Conservation (phyloP, 2,797 vertebrate species). For the Coracias cyanogaster region DNA sequence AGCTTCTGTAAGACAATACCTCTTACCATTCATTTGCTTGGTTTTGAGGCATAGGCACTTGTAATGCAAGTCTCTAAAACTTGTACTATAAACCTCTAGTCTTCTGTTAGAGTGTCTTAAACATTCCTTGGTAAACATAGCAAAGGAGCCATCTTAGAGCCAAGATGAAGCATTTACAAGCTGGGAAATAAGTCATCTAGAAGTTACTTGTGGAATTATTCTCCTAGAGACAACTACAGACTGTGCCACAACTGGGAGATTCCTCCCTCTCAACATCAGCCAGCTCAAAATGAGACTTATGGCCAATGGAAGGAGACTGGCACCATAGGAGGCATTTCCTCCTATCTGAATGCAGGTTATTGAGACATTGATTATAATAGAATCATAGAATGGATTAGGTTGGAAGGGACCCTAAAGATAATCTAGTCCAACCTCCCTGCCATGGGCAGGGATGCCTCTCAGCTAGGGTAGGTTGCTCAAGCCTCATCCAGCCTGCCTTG, state of each 20-base stretch:
- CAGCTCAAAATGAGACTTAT: neutral
- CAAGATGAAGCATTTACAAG: neutral
- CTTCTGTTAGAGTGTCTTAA: neutral
- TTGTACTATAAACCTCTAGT: neutral
- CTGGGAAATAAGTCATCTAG: neutral
- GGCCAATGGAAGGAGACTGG: neutral
- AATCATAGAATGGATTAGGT: too few relatives aligned
- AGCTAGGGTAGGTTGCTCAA: too few relatives aligned
- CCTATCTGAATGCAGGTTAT: neutral
- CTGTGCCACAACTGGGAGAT: neutral
- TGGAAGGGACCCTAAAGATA: too few relatives aligned
- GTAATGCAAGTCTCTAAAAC: neutral
- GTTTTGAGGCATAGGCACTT: neutral
- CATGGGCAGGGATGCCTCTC: too few relatives aligned
- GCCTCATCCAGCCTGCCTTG: too few relatives aligned
- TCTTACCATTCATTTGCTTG: neutral
- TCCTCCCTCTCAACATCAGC: neutral
- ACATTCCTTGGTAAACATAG: neutral
- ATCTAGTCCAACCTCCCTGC: too few relatives aligned
- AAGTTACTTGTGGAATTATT: neutral
- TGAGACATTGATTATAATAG: neutral
- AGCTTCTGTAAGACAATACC: neutral
- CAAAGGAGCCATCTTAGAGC: neutral
- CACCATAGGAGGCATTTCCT: neutral
- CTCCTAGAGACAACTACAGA: neutral